Evolutionary conservation across 2,113 vertebrate species (phyloP), one percentile per base, ranked within the genome.

Genomic region (Cinclus cinclus): DNA sequence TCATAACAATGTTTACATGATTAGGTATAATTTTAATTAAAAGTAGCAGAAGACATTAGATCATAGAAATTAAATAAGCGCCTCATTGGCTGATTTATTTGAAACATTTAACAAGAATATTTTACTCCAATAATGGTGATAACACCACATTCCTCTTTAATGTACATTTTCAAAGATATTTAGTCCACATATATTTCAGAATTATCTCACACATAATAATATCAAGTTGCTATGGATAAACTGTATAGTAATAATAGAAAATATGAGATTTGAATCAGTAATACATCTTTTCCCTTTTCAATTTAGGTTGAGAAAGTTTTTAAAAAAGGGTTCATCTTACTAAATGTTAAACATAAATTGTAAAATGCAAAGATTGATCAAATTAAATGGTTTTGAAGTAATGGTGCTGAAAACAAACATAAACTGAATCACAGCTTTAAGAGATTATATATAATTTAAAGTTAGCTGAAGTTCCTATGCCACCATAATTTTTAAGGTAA

Each of bases 71-170:
- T 44, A 96, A 96, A 94, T 94, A 97, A 93, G 53, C 11, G 41
- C 83, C 71, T 94, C 90, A 94, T 91, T 95, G 92, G 81, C 71
- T 96, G 91, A 85, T 77, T 92, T 93, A 93, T 91, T 95, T 49
- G 70, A 81, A 95, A 90, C 78, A 94, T 77, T 85, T 90, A 92
- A 56, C 64, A 82, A 27, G 75, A 89, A 47, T 53, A 62, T 87
- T 94, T 94, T 91, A 62, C 41, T 90, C 35, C 41, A 90, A 10
- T 89, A 87, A 94, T 60, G 62, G 16, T 75, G 50, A 77, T 84
- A 78, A 25, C 41, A 84, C 9, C 23, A 24, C 13, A 60, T 90
- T 96, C 71, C 68, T 63, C 10, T 39, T 89, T 86, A 92, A 90
- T 76, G 15, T 49, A 59, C 70, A 35, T 83, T 95, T 95, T 88